These are phyloP conservation scores for Hyperoodon ampullatus DNA, from an alignment of 2,113 vertebrate species.

Conservation along the genomic window DNA sequence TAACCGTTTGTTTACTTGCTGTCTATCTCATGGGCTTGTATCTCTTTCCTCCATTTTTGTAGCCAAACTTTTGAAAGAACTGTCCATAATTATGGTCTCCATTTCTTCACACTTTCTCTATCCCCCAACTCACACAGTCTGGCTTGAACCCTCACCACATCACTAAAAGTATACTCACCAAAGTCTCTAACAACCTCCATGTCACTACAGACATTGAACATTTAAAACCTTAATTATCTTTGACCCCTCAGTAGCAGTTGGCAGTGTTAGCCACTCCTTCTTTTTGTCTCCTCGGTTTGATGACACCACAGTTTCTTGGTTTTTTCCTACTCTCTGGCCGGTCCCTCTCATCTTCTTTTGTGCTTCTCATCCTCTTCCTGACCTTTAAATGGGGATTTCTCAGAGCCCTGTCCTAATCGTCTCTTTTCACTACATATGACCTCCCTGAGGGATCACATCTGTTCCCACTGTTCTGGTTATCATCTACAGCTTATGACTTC, in stretches of 20 bases:
- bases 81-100: neutral
- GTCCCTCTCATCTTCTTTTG: neutral
- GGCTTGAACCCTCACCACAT: neutral
- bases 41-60: neutral
- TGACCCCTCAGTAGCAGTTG: neutral
- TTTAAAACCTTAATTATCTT: neutral
- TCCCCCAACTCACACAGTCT: neutral
- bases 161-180: neutral
- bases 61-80: neutral
- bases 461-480: neutral
- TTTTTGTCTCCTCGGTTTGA: neutral
- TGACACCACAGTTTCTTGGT: neutral
- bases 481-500: neutral
- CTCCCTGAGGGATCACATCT: neutral
- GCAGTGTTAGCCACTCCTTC: neutral
- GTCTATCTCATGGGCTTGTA: neutral
- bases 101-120: neutral
- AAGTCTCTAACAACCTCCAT: neutral
- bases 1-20: neutral
- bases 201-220: neutral
- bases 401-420: neutral
- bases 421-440: neutral
- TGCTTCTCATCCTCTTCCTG: neutral
- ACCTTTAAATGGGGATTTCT: neutral
- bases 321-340: neutral